Base-by-base conservation (phyloP, 2,797 vertebrate genomes). In the Amblyopsis hoosieri region DNA sequence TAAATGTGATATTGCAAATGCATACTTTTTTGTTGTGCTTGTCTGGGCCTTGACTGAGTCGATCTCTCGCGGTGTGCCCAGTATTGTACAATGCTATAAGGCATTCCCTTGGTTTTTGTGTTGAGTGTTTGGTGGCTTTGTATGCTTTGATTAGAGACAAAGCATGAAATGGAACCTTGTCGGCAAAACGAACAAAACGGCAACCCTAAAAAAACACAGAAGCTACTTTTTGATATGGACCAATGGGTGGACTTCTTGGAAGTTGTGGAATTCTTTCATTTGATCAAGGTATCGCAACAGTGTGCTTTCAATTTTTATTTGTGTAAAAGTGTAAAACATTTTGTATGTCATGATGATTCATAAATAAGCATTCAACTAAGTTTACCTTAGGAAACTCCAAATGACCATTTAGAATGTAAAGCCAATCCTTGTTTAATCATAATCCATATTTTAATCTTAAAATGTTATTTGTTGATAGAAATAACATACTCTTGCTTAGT, bases 81-180 rank as follows among this genome's bases (percentile, higher is more conserved):
- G 84, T 84, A 84, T 69, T 86, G 78, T 88, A 82, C 78, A 84
- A 76, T 81, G 68, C 69, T 83, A 64, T 67, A 69, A 72, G 75
- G 71, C 61, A 72, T 82, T 88, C 78, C 82, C 79, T 80, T 84
- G 83, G 84, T 89, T 82, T 90, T 85, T 68, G 71, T 80, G 81
- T 76, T 42, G 61, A 23, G 62, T 80, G 71, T 75, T 54, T 63
- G 74, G 74, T 84, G 79, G 72, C 82, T 80, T 75, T 66, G 82
- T 81, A 76, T 85, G 78, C 66, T 84, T 81, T 80, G 78, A 37
- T 78, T 76, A 77, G 80, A 76, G 80, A 79, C 66, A 83, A 83
- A 86, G 87, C 89, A 91, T 91, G 86, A 84, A 84, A 84, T 80
- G 74, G 55, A 60, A 68, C 78, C 13, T 61, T 78, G 77, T 81